phyloP scores from a whole-genome alignment of 2,888 invertebrate genomes.

The Electrophaes corylata region DNA sequence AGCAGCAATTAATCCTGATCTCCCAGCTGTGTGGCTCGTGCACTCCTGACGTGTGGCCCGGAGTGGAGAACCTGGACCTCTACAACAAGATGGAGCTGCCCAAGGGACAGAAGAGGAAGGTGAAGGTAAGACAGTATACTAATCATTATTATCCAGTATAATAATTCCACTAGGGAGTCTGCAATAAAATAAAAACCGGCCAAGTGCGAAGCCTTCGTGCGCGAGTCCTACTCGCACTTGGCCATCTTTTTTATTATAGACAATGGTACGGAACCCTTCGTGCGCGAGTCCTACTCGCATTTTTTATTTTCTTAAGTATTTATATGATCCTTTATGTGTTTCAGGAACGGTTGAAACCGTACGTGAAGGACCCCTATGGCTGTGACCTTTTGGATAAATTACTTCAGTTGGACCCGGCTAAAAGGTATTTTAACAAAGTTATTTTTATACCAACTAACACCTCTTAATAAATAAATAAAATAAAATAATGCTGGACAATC shows the following conservation, averaged over 20 bases:
- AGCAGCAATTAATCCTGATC: constrained; percentile 97
- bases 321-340: constrained; percentile 1
- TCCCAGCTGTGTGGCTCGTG: constrained; percentile 98
- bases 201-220: too few relatives aligned
- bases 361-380: constrained; percentile 95
- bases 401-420: constrained; percentile 95
- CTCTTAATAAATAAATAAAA: too few relatives aligned
- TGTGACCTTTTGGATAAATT: constrained; percentile 97
- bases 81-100: constrained; percentile 95
- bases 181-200: too few relatives aligned
- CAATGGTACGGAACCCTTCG: too few relatives aligned
- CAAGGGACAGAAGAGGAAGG: constrained; percentile 93
- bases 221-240: too few relatives aligned
- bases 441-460: too few relatives aligned
- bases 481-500: too few relatives aligned
- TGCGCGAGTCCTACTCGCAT: too few relatives aligned
- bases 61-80: constrained; percentile 94
- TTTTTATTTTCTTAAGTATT: too few relatives aligned
- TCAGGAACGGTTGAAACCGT: constrained; percentile 92
- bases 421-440: constrained; percentile 84
- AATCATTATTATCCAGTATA: too few relatives aligned
- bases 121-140: constrained; percentile 68
- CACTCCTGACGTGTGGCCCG: constrained; percentile 96
- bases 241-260: too few relatives aligned
- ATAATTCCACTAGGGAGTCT: too few relatives aligned